Evolutionary conservation across 1,140 invertebrate species (phyloP), one percentile per base, ranked within the genome.

Genomic region (Sinonovacula constricta): DNA sequence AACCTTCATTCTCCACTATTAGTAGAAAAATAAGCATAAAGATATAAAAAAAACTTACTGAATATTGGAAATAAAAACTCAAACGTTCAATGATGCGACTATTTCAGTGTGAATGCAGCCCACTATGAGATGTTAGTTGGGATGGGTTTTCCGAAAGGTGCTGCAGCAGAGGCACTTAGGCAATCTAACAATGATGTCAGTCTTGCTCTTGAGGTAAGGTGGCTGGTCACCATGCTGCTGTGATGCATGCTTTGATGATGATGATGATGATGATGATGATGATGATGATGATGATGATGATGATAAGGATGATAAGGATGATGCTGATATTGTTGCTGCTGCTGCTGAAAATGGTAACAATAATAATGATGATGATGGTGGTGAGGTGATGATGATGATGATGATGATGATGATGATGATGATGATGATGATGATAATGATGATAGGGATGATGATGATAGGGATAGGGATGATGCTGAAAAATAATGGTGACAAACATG

Each of bases 101-200:
- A 49, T 85, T 83, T 53, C 76, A 91, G 92, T 79, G 91, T 94
- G 1, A 92, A 93, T 82, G 89, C 92, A 15, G 86, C 91, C 24
- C 91, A 91, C 62, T 91, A 94, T 33, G 92, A 93, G 80, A 92
- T 92, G 59, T 80, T 95, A 28, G 89, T 92, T 31, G 92, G 92
- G 36, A 95, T 95, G 95, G 95, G 95, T 0, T 95, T 92, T 90
- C 82, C 91, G 12, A 91, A 91, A 3, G 89, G 91, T 5, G 86
- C 93, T 14, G 93, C 94, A 1, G 85, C 91, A 0, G 80, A 90
- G 12, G 95, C 95, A 0, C 87, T 96, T 24, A 91, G 92, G 76
- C 92, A 93, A 76, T 89, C 92, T 18, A 94, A 95, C 82, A 95
- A 95, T 90, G 91, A 94, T 86, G 91, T 95, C 3, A 92, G 92